Percentiles rank a stretch among this genome's conserved stretches.
Evolutionary conservation across 2,113 vertebrate species (phyloP).

Genomic region (Cairina moschata): DNA sequence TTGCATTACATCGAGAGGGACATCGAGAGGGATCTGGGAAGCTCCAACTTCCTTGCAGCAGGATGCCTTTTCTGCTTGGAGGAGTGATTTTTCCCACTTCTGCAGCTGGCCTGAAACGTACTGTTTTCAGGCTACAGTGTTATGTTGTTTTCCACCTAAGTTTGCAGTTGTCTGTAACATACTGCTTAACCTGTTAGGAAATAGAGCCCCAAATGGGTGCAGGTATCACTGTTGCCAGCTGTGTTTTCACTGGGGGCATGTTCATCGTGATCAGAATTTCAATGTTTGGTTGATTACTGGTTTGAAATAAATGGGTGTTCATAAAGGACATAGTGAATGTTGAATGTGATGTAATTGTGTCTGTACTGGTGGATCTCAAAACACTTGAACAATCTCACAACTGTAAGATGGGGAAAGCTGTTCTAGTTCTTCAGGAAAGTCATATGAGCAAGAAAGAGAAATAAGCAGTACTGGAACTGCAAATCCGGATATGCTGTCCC

Average conservation of each 20-base stretch:
- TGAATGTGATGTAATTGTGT: background rate
- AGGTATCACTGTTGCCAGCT: background rate
- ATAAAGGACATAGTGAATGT: too few species aligned
- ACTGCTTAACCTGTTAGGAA: background rate
- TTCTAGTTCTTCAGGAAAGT: background rate
- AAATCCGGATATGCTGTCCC: background rate
- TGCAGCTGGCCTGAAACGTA: background rate
- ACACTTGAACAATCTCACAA: background rate
- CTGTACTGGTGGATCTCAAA: background rate
- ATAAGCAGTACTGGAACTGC: background rate
- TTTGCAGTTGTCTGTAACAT: background rate
- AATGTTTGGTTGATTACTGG: background rate
- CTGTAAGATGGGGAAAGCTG: background rate
- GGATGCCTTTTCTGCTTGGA: background rate
- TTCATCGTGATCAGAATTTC: background rate
- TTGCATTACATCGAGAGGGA: rapidly evolving
- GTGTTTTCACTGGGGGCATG: background rate
- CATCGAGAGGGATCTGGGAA: rapidly evolving
- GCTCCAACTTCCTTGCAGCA: background rate
- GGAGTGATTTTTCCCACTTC: background rate
- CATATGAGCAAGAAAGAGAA: background rate
- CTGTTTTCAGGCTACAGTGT: background rate
- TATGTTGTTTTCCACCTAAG: background rate
- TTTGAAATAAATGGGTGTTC: background rate
- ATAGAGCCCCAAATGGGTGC: background rate